phyloP scores from a whole-genome alignment of 2,888 invertebrate genomes.

The Tridacna gigas region DNA sequence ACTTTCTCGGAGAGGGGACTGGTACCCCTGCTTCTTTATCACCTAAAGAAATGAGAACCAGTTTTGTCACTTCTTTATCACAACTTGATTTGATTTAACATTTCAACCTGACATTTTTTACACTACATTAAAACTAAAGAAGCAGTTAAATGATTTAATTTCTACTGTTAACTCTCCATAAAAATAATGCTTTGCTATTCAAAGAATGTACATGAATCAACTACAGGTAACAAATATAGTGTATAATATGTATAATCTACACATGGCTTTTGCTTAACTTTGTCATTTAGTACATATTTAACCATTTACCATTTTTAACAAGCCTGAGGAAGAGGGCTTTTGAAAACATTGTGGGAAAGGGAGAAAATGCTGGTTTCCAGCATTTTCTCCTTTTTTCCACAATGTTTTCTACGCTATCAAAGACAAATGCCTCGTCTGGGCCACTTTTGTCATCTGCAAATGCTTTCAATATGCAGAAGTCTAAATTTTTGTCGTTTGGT shows the following conservation, averaged over 20 bases:
- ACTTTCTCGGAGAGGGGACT: constrained; percentile 69
- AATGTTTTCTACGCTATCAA: too few species aligned
- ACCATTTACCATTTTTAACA: not conserved
- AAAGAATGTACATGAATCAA: too few species aligned
- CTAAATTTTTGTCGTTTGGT: not conserved
- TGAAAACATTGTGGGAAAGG: not conserved
- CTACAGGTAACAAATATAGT: too few species aligned
- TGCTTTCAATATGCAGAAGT: not conserved
- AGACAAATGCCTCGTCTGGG: not conserved
- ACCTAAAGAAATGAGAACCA: constrained; percentile 57
- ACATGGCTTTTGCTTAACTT: not conserved
- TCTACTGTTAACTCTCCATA: too few species aligned
- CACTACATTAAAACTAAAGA: too few species aligned
- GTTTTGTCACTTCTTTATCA: not conserved
- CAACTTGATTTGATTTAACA: too few species aligned
- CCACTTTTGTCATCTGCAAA: not conserved
- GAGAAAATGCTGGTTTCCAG: not conserved
- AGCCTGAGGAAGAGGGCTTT: not conserved
- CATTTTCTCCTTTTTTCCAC: not conserved
- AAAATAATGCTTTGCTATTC: too few species aligned
- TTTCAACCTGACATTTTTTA: too few species aligned
- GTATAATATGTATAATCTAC: too few species aligned
- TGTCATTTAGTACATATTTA: not conserved
- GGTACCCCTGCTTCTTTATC: constrained; percentile 60
- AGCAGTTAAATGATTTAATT: too few species aligned